phyloP scores from a whole-genome alignment of 2,797 vertebrate species.

The Tokudaia tokunoshimensis region DNA sequence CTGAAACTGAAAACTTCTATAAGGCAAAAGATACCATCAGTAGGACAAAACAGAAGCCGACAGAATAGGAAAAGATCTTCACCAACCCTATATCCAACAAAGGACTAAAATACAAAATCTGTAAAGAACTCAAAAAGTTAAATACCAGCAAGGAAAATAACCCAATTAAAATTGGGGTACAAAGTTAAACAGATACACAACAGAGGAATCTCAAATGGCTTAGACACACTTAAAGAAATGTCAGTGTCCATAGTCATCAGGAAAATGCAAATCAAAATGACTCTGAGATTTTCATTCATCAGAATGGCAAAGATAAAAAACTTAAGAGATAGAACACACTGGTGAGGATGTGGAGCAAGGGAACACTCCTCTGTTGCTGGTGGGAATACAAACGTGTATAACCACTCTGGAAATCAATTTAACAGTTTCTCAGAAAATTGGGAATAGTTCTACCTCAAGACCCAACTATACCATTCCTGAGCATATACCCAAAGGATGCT shows the following conservation, averaged over 20 bases:
- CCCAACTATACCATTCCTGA: background rate
- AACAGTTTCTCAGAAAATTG: background rate
- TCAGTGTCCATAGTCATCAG: background rate
- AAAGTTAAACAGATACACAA: background rate
- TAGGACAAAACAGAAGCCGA: background rate
- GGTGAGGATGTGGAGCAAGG: background rate
- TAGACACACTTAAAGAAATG: background rate
- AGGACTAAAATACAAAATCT: background rate
- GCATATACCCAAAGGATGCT: background rate
- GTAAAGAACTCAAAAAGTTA: background rate
- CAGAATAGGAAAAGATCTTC: background rate
- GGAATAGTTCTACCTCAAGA: background rate
- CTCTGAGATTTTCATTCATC: background rate
- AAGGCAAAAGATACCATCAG: background rate
- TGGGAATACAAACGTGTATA: background rate
- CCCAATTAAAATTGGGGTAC: background rate
- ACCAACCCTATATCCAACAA: background rate
- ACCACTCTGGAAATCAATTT: background rate
- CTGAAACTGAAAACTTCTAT: background rate
- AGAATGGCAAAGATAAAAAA: background rate
- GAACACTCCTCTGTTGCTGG: background rate
- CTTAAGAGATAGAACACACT: background rate
- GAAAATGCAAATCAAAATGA: background rate
- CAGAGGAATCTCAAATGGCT: background rate
- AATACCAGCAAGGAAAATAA: background rate